Conservation (phyloP, 2,113 vertebrate species). For the Ciconia boyciana region DNA sequence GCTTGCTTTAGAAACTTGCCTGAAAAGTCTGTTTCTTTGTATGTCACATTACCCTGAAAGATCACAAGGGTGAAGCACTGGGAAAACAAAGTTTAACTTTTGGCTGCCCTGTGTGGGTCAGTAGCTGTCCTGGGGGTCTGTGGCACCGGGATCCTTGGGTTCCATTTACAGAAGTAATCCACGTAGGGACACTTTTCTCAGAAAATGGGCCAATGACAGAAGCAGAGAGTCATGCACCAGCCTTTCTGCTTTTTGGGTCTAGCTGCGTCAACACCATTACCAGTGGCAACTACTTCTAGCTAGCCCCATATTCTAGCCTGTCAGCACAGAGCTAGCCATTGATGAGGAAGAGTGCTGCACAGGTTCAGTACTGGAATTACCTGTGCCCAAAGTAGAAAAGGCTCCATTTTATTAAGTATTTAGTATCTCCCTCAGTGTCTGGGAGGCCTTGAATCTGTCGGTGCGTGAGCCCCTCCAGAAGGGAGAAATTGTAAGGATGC, state of each 20-base stretch:
- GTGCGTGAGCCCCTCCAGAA: not conserved
- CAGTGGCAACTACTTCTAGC: not conserved
- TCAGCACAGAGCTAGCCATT: not conserved
- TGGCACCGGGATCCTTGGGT: not conserved
- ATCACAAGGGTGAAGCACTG: not conserved
- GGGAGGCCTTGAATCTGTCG: not conserved
- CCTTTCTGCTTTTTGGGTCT: not conserved
- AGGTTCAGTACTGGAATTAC: not conserved
- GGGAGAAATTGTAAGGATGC: not conserved
- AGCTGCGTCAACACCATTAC: not conserved
- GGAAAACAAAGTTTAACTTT: not conserved
- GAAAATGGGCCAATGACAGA: not conserved
- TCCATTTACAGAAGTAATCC: not conserved
- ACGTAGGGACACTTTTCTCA: not conserved
- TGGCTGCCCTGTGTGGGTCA: not conserved
- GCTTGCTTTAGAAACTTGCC: not conserved
- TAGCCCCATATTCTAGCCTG: not conserved
- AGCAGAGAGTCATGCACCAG: not conserved
- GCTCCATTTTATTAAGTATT: not conserved
- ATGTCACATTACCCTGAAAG: not conserved
- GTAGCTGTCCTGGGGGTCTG: not conserved
- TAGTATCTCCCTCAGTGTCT: not conserved
- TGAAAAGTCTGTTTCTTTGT: not conserved
- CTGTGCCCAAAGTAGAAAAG: not conserved
- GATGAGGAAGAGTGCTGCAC: not conserved